Evolutionary conservation across 1,140 invertebrate genomes (phyloP), one percentile per base, ranked within the genome.

Genomic region (Bombus consobrinus): DNA sequence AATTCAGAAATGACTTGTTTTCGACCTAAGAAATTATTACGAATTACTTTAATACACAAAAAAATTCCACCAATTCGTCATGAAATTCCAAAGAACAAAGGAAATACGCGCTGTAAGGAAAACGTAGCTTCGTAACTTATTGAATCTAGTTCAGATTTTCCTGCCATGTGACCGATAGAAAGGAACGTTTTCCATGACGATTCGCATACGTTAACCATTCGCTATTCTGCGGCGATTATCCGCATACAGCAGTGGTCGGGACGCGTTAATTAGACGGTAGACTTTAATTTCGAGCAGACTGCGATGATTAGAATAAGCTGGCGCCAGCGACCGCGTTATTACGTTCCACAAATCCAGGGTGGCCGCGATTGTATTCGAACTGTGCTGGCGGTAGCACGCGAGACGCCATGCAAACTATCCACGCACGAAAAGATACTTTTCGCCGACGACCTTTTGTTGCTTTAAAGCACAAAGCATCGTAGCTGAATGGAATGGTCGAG

Each of bases 181-280:
- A 32, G 69, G 64, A 12, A 10, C 53, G 10, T 74, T 39, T 53
- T 47, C 3, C 43, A 39, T 9, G 66, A 34, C 68, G n/a, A 34
- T 25, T 32, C n/a, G 6, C 15, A 43, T 81, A 59, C 59, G 72
- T 83, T 83, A 85, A 81, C 8, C 71, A 78, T 37, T 76, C 77
- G 90, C 88, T 90, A 91, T 91, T 91, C 88, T 77, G 87, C 83
- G 68, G 84, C 87, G 91, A 90, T 91, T 91, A 91, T 91, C 84
- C 88, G 82, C 82, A 69, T 80, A 83, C 68, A 74, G 73, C 73
- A 57, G 25, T 68, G 82, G 71, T 37, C 72, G 78, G 76, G 87
- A 81, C 87, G 85, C 77, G 84, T 92, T 92, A 90, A 92, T 92
- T 91, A 92, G 80, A 83, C 79, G 68, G 69, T 62, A 79, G 85